A percentile compares a stretch with the other conserved stretches of the same genome.
Evolutionary conservation across 2,888 invertebrate genomes (phyloP).

Genomic region (Heliconius erato): DNA sequence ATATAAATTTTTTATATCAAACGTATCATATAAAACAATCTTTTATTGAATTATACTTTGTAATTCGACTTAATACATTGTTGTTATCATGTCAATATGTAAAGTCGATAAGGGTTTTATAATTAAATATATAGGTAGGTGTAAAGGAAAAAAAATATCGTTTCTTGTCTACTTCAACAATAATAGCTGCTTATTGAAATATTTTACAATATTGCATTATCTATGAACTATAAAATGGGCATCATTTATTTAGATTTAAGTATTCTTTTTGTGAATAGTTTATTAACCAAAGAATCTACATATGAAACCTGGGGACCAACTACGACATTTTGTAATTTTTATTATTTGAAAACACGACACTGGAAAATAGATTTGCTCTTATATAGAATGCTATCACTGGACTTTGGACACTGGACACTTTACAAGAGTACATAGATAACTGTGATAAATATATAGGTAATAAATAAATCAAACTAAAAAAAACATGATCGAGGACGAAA

Average conservation of each 20-base stretch:
- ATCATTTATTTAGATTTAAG: background rate
- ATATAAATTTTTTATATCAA: background rate
- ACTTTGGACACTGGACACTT: background rate
- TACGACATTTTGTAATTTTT: too few relatives aligned
- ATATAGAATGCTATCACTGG: background rate
- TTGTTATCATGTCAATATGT: conserved; percentile 11
- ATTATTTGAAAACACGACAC: background rate
- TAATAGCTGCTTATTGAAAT: background rate
- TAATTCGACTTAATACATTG: background rate
- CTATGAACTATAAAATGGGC: background rate
- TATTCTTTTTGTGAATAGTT: background rate
- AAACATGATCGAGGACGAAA: too few relatives aligned
- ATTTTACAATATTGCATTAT: background rate
- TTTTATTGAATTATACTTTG: background rate
- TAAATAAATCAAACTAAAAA: background rate
- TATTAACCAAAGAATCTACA: background rate
- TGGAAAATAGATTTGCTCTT: background rate
- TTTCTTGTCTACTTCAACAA: background rate
- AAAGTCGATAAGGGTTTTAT: background rate
- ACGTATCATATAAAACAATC: background rate
- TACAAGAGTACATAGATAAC: background rate
- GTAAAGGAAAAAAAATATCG: background rate
- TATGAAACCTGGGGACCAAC: background rate
- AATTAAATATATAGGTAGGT: background rate
- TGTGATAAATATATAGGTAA: background rate